Base-by-base conservation (phyloP, 2,797 vertebrate genomes). In the Scolopax bukidnonensis region DNA sequence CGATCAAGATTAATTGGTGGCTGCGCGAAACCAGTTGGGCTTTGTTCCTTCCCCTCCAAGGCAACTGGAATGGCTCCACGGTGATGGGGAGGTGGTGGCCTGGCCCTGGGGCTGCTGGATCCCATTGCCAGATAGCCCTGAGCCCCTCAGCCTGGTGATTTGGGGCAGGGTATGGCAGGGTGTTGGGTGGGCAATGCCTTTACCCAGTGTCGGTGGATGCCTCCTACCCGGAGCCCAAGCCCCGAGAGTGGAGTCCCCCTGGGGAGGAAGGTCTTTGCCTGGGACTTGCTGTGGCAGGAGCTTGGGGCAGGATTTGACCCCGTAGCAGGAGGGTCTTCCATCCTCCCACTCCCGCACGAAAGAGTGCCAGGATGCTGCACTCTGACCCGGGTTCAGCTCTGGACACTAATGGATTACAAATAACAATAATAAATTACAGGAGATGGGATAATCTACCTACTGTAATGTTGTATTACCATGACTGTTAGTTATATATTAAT, bases 401-500 rank as follows among this genome's bases (percentile, higher is more conserved):
- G 95, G 93, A 95, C 95, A 83, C 95, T 89, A 96, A 96, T 95
- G 93, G 96, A 95, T 96, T 95, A 91, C 96, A 96, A 95, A 94
- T 95, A 96, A 90, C 93, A 95, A 84, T 90, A 95, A 96, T 95
- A 96, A 96, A 97, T 96, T 74, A 96, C 96, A 96, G 93, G 94
- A 97, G 96, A 95, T 97, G 93, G 94, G 90, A 87, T 97, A 96
- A 96, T 95, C 93, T 96, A 95, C 91, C 95, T 94, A 96, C 93
- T 96, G 91, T 96, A 95, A 96, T 95, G 95, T 96, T 94, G 94
- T 87, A 95, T 95, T 97, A 90, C 90, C 80, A 30, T 94, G 96
- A 77, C 95, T 93, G 95, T 95, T 96, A 89, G 96, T 97, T 96
- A 97, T 96, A 94, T 95, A 96, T 95, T 96, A 96, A 96, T 94